phyloP scores from a whole-genome alignment of 2,113 vertebrate genomes.

The Aegotheles bennettii region DNA sequence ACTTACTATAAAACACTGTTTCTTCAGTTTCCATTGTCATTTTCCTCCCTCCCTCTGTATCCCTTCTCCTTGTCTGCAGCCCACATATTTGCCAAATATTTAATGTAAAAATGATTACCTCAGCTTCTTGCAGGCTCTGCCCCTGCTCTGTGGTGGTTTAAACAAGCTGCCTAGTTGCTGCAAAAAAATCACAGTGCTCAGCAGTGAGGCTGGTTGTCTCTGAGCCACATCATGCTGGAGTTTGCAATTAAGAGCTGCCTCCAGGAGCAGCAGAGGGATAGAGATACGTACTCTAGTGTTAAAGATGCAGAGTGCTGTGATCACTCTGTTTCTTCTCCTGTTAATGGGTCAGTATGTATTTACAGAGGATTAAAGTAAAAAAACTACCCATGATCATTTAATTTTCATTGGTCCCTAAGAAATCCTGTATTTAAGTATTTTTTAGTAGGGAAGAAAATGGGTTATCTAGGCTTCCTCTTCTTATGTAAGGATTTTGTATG shows the following conservation, averaged over 20 bases:
- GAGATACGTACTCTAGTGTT: background rate
- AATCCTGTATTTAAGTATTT: background rate
- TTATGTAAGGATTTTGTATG: background rate
- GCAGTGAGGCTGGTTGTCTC: background rate
- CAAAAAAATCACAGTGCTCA: background rate
- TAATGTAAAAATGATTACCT: constrained; percentile 63
- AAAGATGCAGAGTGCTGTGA: background rate
- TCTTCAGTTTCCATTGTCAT: background rate
- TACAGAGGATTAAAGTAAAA: background rate
- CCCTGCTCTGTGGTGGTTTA: constrained; percentile 6
- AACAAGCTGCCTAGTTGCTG: constrained; percentile 4
- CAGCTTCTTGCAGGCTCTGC: constrained; percentile 9
- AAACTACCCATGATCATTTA: background rate
- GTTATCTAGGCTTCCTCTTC: background rate
- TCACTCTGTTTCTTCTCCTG: background rate
- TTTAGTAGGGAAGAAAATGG: background rate
- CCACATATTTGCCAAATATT: background rate
- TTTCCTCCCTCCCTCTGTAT: background rate
- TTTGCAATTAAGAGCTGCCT: constrained; percentile 39
- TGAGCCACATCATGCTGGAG: constrained; percentile 15
- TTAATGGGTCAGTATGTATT: background rate
- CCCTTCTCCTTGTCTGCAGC: background rate
- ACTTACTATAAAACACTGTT: background rate
- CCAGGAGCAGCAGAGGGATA: constrained; percentile 53
- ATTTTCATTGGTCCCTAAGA: background rate